These are phyloP conservation scores for Nymphicus hollandicus DNA, from an alignment of 2,113 vertebrate species.

Conservation along the genomic window DNA sequence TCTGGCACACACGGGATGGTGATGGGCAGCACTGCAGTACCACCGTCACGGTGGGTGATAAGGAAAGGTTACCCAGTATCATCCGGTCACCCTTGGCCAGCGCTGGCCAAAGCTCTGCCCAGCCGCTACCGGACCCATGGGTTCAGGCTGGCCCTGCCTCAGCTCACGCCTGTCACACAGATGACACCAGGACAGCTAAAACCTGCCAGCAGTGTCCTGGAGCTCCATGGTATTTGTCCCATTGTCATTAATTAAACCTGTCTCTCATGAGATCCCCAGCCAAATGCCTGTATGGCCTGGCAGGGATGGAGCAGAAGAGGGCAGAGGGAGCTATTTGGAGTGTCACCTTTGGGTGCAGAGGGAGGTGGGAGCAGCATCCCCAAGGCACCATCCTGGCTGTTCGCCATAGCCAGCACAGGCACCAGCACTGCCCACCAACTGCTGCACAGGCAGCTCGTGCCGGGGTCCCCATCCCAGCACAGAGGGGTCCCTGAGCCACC, in stretches of 20 bases:
- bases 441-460: background rate
- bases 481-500: background rate
- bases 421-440: background rate
- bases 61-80: background rate
- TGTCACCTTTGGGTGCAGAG: background rate
- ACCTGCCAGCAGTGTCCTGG: background rate
- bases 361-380: background rate
- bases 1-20: fast-evolving
- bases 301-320: background rate
- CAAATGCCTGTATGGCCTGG: fast-evolving
- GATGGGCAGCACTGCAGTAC: background rate
- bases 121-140: fast-evolving
- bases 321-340: background rate
- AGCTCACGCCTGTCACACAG: background rate
- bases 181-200: background rate
- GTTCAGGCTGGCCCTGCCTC: background rate
- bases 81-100: fast-evolving
- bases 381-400: fast-evolving
- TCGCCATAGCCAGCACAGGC: fast-evolving
- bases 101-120: background rate
- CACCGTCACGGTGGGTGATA: fast-evolving
- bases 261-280: background rate
- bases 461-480: background rate
- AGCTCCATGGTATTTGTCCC: background rate
- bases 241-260: background rate